phyloP scores from a whole-genome alignment of 2,797 vertebrate genomes.

The Oreochromis mossambicus region DNA sequence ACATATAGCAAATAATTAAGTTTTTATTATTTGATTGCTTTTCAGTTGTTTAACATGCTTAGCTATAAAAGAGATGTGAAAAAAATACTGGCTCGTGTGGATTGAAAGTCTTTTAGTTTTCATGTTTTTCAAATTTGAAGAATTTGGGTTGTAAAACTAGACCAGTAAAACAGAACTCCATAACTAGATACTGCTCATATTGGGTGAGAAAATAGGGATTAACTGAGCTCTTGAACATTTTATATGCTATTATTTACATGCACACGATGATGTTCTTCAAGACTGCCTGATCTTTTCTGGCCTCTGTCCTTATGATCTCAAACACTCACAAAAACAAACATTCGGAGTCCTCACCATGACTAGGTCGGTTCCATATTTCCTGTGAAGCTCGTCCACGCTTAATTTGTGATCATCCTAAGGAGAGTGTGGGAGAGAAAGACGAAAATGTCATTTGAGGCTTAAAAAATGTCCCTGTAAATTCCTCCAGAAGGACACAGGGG shows the following conservation, averaged over 20 bases:
- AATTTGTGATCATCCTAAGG: constrained; percentile 94
- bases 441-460: constrained; percentile 1
- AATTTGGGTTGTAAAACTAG: background rate
- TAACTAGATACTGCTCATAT: background rate
- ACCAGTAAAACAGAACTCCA: background rate
- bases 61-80: too few species aligned
- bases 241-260: background rate
- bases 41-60: too few species aligned
- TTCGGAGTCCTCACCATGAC: constrained; percentile 75
- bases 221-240: background rate
- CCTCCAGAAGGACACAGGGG: background rate
- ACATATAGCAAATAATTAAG: too few species aligned
- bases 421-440: background rate
- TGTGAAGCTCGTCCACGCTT: constrained; percentile 91
- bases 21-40: too few species aligned
- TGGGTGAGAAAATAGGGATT: background rate
- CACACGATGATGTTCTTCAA: background rate
- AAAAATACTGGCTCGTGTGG: background rate
- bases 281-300: background rate
- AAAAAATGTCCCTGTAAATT: background rate
- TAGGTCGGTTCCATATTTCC: constrained; percentile 94
- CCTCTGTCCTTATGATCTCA: background rate
- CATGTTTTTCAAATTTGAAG: background rate
- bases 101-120: background rate
- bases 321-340: background rate